Conservation (phyloP, 2,797 vertebrate genomes). For the Lophotriccus pileatus region DNA sequence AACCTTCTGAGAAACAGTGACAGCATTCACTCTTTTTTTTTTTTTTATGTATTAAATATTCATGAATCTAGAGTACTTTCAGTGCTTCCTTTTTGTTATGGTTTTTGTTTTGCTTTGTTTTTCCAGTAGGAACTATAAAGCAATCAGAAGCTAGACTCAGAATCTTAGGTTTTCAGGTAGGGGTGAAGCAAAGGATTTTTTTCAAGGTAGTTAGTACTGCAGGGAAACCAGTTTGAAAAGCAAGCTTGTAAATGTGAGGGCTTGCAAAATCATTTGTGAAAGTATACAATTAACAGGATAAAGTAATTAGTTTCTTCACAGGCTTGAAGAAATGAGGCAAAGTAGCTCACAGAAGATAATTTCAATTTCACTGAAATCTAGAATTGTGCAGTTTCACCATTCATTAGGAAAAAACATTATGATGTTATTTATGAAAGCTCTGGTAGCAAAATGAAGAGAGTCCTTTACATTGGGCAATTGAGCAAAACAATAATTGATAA, state of each 20-base stretch:
- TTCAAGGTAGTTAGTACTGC: neutral
- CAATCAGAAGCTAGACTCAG: neutral
- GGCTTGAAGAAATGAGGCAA: neutral
- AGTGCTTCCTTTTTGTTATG: neutral
- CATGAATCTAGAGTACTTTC: neutral
- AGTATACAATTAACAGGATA: neutral
- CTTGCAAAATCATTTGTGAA: constrained; percentile 6
- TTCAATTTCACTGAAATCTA: neutral
- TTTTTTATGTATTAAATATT: neutral
- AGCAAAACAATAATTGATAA: neutral
- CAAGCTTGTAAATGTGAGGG: neutral
- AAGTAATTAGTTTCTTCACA: neutral
- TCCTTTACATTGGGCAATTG: neutral
- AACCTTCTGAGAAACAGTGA: neutral
- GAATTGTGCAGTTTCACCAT: neutral
- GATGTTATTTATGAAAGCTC: neutral
- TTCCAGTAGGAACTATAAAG: neutral
- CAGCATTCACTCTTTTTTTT: neutral
- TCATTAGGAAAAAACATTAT: neutral
- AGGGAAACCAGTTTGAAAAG: neutral
- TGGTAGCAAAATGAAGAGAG: neutral
- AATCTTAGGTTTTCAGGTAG: neutral
- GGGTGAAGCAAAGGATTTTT: neutral
- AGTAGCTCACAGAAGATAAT: neutral
- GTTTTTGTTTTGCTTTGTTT: neutral